Evolutionary conservation across 2,797 vertebrate species (phyloP).

Genomic region (Myripristis jacobus): DNA sequence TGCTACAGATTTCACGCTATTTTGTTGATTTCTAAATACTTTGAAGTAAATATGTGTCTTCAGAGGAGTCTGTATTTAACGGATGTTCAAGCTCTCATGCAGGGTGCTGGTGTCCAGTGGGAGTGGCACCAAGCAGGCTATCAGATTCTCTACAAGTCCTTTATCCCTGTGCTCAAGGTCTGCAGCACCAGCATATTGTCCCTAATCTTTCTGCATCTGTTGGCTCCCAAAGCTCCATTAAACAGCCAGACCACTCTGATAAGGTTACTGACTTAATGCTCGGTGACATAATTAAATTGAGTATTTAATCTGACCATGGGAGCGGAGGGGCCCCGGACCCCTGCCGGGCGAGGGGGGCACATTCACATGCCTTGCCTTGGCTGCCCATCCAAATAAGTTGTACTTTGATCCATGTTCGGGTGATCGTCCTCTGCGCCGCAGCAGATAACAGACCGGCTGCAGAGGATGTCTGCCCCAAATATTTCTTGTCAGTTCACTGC

Average conservation of each 20-base stretch:
- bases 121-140: conserved; percentile 4
- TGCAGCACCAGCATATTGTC: conserved; percentile 59
- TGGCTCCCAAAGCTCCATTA: conserved; percentile 62
- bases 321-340: conserved; percentile 39
- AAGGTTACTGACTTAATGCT: conserved; percentile 70
- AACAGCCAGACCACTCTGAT: conserved; percentile 65
- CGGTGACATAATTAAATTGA: conserved; percentile 74
- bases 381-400: conserved; percentile 28
- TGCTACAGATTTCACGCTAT: not conserved
- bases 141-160: conserved; percentile 47
- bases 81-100: conserved; percentile 26
- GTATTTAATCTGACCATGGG: conserved; percentile 68
- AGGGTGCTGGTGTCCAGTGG: conserved; percentile 18
- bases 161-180: conserved; percentile 41
- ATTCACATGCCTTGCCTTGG: conserved; percentile 17
- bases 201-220: conserved; percentile 70
- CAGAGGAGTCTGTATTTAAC: conserved; percentile 36
- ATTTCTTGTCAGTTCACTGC: not conserved
- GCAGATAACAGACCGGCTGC: not conserved
- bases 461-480: not conserved
- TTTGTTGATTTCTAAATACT: not conserved
- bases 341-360: conserved; percentile 17
- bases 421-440: not conserved
- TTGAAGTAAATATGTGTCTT: not conserved
- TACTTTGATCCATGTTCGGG: conserved; percentile 25